Conservation (phyloP, 2,113 vertebrate genomes). For the Phaethornis superciliosus region DNA sequence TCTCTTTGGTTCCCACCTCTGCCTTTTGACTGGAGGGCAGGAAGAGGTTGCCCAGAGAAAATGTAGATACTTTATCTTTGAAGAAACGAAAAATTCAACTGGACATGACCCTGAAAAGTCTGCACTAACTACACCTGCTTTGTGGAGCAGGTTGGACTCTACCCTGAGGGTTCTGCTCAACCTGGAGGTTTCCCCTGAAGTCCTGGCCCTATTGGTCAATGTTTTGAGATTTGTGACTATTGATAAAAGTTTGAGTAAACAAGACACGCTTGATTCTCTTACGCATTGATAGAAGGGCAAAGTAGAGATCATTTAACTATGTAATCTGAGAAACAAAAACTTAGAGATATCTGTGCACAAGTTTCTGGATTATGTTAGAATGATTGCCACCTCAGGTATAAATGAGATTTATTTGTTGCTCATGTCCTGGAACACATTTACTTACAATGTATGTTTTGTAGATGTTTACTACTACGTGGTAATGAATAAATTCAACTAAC, state of each 20-base stretch:
- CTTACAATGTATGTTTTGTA: neutral
- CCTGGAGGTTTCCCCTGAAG: neutral
- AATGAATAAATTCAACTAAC: neutral
- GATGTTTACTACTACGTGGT: neutral
- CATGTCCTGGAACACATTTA: neutral
- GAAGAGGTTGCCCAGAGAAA: neutral
- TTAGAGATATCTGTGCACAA: neutral
- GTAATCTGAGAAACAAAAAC: neutral
- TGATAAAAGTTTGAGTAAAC: neutral
- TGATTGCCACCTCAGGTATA: neutral
- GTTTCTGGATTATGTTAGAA: neutral
- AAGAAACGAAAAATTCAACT: neutral
- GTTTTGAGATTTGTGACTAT: neutral
- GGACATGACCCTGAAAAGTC: neutral
- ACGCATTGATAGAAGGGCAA: neutral
- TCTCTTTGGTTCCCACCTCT: too few species aligned
- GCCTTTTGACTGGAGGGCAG: neutral
- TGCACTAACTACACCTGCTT: neutral
- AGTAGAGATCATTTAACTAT: neutral
- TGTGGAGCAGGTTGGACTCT: neutral
- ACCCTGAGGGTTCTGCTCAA: neutral
- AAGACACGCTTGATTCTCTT: neutral
- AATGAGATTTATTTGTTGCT: neutral
- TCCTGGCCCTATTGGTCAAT: neutral
- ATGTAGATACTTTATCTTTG: neutral